These are phyloP conservation scores for Astyanax mexicanus DNA, from an alignment of 2,797 vertebrate genomes.

Conservation along the genomic window DNA sequence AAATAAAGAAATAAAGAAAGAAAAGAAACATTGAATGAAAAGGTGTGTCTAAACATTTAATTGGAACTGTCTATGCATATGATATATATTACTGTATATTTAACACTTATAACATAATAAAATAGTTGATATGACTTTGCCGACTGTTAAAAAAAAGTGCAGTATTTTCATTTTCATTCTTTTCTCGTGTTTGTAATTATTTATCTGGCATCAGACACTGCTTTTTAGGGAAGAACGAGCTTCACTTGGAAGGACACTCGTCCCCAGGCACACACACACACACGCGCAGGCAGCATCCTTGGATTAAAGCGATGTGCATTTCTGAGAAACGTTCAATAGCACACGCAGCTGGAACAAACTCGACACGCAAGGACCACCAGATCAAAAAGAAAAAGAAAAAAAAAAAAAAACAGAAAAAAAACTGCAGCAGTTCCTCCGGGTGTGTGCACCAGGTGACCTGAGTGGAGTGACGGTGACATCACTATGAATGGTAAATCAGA, in stretches of 20 bases:
- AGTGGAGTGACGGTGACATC: conserved; percentile 18
- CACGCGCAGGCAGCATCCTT: neutral
- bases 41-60: no score
- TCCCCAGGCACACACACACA: neutral
- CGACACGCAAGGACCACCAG: neutral
- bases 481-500: conserved; percentile 47
- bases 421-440: neutral
- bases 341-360: neutral
- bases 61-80: no score
- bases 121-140: no score
- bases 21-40: no score
- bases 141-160: no score
- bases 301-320: conserved; percentile 10
- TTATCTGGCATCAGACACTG: neutral
- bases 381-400: neutral
- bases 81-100: no score
- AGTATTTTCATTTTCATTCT: no score
- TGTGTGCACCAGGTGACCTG: conserved; percentile 15
- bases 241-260: neutral
- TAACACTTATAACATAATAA: no score
- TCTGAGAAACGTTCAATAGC: conserved; percentile 26
- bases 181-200: no score
- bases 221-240: neutral
- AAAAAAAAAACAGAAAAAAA: conserved; percentile 7
- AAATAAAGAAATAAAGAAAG: no score